Conservation (phyloP, 2,113 vertebrate genomes). For the Cephalopterus ornatus region DNA sequence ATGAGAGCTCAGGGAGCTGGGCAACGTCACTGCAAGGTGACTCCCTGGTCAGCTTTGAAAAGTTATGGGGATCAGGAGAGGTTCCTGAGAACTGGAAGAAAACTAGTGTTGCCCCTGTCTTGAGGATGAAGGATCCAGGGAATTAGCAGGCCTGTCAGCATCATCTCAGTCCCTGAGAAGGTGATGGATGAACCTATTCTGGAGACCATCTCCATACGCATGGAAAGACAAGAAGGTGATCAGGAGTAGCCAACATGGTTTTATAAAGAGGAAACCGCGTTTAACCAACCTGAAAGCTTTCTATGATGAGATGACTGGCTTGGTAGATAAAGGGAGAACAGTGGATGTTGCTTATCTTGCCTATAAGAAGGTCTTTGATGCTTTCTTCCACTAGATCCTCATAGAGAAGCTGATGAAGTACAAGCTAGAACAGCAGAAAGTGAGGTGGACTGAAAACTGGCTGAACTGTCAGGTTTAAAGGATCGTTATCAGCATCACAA, state of each 20-base stretch:
- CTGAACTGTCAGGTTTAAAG: neutral
- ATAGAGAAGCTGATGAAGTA: neutral
- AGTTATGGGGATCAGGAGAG: neutral
- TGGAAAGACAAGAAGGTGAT: neutral
- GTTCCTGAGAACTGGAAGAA: neutral
- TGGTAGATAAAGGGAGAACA: neutral
- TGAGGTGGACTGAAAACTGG: neutral
- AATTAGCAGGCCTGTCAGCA: neutral
- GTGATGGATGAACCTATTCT: neutral
- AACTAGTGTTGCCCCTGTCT: neutral
- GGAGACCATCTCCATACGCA: neutral
- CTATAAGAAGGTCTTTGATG: neutral
- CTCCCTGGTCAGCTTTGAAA: neutral
- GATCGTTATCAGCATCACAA: neutral
- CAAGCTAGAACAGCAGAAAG: neutral
- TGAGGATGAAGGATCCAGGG: neutral
- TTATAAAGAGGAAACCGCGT: neutral
- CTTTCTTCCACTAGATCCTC: neutral
- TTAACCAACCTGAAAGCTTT: neutral
- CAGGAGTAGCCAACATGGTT: neutral
- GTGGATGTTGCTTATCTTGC: fast-evolving
- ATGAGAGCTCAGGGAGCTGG: neutral
- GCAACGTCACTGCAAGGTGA: neutral
- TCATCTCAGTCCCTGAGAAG: neutral
- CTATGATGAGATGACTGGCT: neutral